Conservation (phyloP, 1,140 invertebrate genomes). For the Drosophila orena region DNA sequence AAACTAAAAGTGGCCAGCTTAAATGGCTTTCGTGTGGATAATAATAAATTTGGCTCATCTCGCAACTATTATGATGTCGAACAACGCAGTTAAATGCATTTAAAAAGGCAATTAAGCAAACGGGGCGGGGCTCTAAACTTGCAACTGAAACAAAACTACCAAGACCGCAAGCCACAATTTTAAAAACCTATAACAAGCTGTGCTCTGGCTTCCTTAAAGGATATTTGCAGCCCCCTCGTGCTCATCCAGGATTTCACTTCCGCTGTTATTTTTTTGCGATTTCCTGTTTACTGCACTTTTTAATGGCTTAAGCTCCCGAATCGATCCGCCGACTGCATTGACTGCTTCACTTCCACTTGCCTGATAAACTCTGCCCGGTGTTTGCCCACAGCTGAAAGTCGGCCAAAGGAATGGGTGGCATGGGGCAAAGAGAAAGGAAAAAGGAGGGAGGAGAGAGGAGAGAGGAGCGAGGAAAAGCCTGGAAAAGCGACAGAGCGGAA, state of each 20-base stretch:
- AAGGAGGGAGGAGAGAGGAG: constrained; percentile 7
- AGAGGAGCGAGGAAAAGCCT: constrained; percentile 7
- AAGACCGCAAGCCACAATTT: not conserved
- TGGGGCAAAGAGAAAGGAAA: not conserved
- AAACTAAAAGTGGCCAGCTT: not conserved
- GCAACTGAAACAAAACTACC: too few species aligned
- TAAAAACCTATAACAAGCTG: constrained; percentile 1
- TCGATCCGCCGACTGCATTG: constrained; percentile 42
- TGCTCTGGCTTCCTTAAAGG: constrained; percentile 11
- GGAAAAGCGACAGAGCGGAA: constrained; percentile 37
- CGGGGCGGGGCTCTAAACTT: not conserved
- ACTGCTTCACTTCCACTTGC: constrained; percentile 28
- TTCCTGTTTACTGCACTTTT: constrained; percentile 44
- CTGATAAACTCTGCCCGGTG: constrained; percentile 31
- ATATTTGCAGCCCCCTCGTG: constrained; percentile 20
- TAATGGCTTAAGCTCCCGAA: constrained; percentile 34
- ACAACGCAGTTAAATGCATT: not conserved
- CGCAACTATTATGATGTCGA: too few species aligned
- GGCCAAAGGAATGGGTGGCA: constrained; percentile 6
- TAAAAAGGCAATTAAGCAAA: not conserved
- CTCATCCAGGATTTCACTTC: constrained; percentile 17
- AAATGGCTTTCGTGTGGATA: not conserved
- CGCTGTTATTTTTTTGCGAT: constrained; percentile 8
- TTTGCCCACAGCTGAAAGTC: constrained; percentile 15
- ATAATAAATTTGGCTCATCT: not conserved